Conservation (phyloP, 2,888 invertebrate species). For the Ochropleura leucogaster region DNA sequence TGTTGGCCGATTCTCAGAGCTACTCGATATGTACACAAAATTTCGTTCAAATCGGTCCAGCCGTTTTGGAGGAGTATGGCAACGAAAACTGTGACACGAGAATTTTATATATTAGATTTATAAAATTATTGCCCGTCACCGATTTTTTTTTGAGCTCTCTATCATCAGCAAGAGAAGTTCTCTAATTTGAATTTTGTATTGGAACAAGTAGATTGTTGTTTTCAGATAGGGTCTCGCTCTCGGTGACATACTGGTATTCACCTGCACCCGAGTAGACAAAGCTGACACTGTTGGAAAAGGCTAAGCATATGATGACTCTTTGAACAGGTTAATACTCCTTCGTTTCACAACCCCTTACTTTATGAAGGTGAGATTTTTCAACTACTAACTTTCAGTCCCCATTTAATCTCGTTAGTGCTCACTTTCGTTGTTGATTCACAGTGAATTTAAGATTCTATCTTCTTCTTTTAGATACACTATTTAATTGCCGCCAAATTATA, state of each 20-base stretch:
- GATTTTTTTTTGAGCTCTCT: not conserved
- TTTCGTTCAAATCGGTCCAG: no score
- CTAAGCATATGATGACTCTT: not conserved
- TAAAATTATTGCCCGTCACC: not conserved
- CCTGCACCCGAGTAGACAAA: not conserved
- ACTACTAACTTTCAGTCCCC: not conserved
- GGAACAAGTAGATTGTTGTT: not conserved
- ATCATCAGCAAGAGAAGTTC: not conserved
- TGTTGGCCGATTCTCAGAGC: no score
- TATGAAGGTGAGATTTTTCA: not conserved
- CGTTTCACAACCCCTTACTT: not conserved
- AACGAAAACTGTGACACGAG: no score
- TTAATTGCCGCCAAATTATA: constrained; percentile 1
- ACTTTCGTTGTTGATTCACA: not conserved
- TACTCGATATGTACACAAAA: no score
- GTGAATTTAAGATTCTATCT: not conserved
- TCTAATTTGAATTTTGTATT: not conserved
- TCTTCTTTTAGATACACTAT: not conserved
- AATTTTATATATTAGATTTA: no score
- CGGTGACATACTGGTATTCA: not conserved
- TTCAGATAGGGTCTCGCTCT: not conserved
- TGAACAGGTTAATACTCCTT: not conserved
- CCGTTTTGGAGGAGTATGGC: no score
- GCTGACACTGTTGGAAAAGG: not conserved
- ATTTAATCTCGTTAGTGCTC: not conserved